These are phyloP conservation scores for Pycnonotus jocosus DNA, from an alignment of 2,113 vertebrate species.

Conservation along the genomic window DNA sequence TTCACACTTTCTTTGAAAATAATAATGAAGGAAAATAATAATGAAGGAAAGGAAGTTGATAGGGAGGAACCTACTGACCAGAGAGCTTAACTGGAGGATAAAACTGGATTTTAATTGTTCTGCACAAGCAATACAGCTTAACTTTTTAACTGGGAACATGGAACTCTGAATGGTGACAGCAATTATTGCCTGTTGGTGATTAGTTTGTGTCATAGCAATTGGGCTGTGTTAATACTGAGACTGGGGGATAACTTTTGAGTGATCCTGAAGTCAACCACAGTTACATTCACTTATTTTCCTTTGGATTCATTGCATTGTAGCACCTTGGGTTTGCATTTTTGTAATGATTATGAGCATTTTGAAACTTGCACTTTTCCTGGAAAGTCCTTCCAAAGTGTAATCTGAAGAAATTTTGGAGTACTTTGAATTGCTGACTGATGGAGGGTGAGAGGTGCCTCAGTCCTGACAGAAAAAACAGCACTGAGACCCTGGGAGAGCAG, in stretches of 20 bases:
- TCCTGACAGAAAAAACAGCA: neutral
- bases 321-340: neutral
- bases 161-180: neutral
- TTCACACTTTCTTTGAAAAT: neutral
- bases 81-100: neutral
- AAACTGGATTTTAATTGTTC: neutral
- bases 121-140: neutral
- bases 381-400: neutral
- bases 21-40: too few species aligned
- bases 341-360: neutral
- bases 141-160: neutral
- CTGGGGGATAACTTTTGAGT: neutral
- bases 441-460: neutral
- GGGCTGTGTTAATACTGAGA: neutral
- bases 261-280: neutral
- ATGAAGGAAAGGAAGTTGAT: neutral
- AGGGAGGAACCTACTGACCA: neutral
- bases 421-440: neutral
- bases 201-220: neutral
- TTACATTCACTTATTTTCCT: neutral
- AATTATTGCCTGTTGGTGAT: neutral
- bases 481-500: neutral
- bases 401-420: neutral
- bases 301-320: neutral
- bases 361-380: neutral